Evolutionary conservation across 2,888 invertebrate genomes (phyloP), one percentile per base, ranked within the genome.

Genomic region (Suillia variegata): DNA sequence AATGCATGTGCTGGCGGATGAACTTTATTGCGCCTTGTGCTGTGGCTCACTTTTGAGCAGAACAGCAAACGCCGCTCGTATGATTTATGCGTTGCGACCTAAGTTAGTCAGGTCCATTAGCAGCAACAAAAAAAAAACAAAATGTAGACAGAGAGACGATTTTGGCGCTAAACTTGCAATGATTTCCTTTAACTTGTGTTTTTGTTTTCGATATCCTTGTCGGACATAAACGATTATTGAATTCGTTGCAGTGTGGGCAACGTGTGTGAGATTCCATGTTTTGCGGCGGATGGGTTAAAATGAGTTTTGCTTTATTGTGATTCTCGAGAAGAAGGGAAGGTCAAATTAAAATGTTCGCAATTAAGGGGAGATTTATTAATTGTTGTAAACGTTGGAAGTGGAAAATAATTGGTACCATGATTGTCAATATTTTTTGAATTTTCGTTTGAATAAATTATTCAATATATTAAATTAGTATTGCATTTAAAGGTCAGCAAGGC

Each of bases 1-100:
- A 17, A 21, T 15, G 24, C 50, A 53, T 57, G 51, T 52, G 22
- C 61, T 50, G 24, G 22, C 61, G 53, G 24, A 62, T 58, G 62
- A 66, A 66, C 66, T 67, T 67, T 68, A 68, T 66, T 67, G 62
- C 62, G n/a, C n/a, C n/a, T n/a, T 62, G 58, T n/a, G 45, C 45
- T 20, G 45, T 20, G 4, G 45, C 45, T 45, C 45, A 45, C 45
- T 45, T 45, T 18, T 20, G 20, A 45, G 45, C 18, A 13, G 26
- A 26, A 10, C 6, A 26, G 26, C 26, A 26, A 26, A 5, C 20
- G 45, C 45, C 6, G 45, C 45, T 45, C 18, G 47, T 63, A 66
- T 66, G 66, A 64, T 66, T 66, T 66, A 66, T 66, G 63, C 62
- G 64, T 59, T 58, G 55, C 60, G 62, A n/a, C 64, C 62, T 61